phyloP scores from a whole-genome alignment of 92 coral and sea anemone species.

The Porites cylindrica region DNA sequence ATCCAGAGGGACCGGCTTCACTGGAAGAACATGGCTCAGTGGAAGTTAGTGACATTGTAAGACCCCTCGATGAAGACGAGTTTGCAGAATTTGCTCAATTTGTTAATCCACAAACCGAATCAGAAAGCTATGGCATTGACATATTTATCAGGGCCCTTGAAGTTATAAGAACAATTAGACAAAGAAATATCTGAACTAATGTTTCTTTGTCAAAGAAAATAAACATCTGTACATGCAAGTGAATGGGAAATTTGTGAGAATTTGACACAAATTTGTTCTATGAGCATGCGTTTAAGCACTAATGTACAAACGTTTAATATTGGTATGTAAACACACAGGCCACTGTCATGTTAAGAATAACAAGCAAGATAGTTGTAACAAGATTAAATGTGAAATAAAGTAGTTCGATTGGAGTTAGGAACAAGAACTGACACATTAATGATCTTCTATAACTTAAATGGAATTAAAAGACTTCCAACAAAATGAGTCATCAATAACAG shows the following conservation, averaged over 20 bases:
- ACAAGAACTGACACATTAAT: constrained; percentile 25
- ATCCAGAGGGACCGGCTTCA: constrained; percentile 54
- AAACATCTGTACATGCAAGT: constrained; percentile 9
- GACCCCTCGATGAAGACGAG: constrained; percentile 53
- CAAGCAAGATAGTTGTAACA: neutral
- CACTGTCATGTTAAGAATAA: constrained; percentile 9
- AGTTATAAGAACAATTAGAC: constrained; percentile 30
- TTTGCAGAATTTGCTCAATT: constrained; percentile 39
- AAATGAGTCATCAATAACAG: constrained; percentile 38
- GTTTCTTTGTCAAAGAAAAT: constrained; percentile 30
- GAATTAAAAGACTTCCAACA: constrained; percentile 35
- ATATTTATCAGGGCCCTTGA: constrained; percentile 49
- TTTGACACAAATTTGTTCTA: constrained; percentile 31
- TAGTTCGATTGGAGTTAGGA: neutral
- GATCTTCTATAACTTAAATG: constrained; percentile 33
- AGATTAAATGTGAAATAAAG: neutral
- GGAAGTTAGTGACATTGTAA: constrained; percentile 62
- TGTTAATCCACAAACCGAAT: constrained; percentile 57
- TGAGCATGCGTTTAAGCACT: neutral
- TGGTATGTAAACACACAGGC: constrained; percentile 2
- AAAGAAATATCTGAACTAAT: constrained; percentile 34
- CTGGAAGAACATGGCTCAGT: constrained; percentile 64
- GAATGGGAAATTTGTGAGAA: constrained; percentile 31
- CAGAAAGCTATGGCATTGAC: constrained; percentile 65
- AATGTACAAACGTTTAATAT: neutral